Conservation (phyloP, 35 echinoderm and acorn worm genomes). For the Ophiothrix spiculata region DNA sequence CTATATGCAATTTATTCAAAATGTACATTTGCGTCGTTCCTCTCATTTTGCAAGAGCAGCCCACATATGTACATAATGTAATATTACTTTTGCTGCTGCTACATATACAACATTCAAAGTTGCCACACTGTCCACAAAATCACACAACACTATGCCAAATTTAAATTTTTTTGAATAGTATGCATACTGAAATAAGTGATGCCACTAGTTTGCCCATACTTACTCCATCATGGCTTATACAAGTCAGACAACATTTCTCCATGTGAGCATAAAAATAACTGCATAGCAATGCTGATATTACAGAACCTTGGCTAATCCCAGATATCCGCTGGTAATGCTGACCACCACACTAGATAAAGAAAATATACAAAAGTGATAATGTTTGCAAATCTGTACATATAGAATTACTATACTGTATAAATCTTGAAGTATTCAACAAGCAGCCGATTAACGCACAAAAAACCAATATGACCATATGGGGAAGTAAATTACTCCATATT, state of each 20-base stretch:
- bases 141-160: too few species aligned
- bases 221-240: slow-evolving; percentile 78
- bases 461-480: neutral
- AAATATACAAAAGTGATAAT: neutral
- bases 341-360: slow-evolving; percentile 52
- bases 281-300: slow-evolving; percentile 74
- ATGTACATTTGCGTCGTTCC: too few species aligned
- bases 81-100: too few species aligned
- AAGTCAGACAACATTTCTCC: slow-evolving; percentile 53
- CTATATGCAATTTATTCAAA: too few species aligned
- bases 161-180: too few species aligned
- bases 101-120: too few species aligned
- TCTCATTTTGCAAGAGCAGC: too few species aligned
- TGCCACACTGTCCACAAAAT: too few species aligned
- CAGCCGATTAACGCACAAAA: neutral
- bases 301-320: slow-evolving; percentile 83
- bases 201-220: neutral
- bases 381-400: neutral
- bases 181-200: too few species aligned
- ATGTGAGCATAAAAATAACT: slow-evolving; percentile 83
- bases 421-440: neutral
- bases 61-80: too few species aligned
- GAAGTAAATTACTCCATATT: neutral
- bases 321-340: slow-evolving; percentile 40
- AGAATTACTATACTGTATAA: neutral